Base-by-base conservation (phyloP, 1,140 invertebrate species). In the Heliconius hermathena region DNA sequence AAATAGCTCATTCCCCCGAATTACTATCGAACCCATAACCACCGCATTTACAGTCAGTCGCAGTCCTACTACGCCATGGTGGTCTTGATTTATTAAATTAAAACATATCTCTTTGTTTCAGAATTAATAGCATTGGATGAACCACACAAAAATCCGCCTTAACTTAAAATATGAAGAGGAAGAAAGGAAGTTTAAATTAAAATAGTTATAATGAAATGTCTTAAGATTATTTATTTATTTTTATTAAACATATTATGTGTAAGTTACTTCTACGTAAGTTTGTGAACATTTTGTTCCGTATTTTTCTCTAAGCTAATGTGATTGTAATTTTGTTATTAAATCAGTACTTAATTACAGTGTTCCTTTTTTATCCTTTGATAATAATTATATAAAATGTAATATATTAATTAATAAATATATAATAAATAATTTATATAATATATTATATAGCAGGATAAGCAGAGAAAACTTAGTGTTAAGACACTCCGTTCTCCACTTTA, bases 181-280 rank as follows among this genome's bases (percentile, higher is more conserved):
- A 29, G 60, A 57, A 57, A 6, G 22, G 13, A 16, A 29, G 9
- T 16, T 66, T 66, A 66, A 29, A 66, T 66, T 66, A 66, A 74
- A 5, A 71, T 79, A 79, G 46, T 75, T 79, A 8, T 79, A 79
- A 79, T 60, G 6, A 60, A 20, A 72, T 54, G 26, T 57, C 11
- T 26, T 72, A 77, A 77, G 33, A 72, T 72, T 71, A 77, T 57
- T 72, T 72, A 77, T 77, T 77, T 77, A 77, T 77, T 72, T 60
- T 41, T 73, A 73, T 60, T 54, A 13, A 54, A 73, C 8, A 29
- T 29, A 16, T 26, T 66, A 66, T 66, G 26, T 66, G 5, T 66
- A 66, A 66, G 60, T 66, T 29, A 66, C 26, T 22, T 74, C 38
- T 79, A 79, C 66, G 70, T 75, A 79, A 71, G 66, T 71, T 66